These are phyloP conservation scores for Trachops cirrhosus DNA, from an alignment of 2,797 vertebrate species.

Conservation along the genomic window DNA sequence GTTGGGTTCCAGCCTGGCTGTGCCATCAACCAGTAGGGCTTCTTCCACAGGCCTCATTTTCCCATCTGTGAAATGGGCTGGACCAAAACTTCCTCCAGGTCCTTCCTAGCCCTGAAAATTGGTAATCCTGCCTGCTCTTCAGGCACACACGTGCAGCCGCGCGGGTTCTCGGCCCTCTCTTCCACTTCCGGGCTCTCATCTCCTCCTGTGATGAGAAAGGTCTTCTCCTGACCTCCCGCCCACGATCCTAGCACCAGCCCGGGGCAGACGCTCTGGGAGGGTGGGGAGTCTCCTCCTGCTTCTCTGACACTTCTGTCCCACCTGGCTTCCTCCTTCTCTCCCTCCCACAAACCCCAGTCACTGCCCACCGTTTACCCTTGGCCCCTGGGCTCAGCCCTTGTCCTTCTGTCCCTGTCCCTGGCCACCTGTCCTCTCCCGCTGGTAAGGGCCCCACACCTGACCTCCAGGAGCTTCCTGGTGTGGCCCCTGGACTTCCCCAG, in stretches of 20 bases:
- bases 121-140: background rate
- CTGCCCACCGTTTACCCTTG: background rate
- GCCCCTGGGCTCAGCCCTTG: background rate
- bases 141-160: accelerated
- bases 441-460: too few relatives aligned
- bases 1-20: background rate
- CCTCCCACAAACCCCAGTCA: background rate
- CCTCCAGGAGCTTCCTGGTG: background rate
- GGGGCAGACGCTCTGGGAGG: background rate
- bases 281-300: background rate
- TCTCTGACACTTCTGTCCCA: background rate
- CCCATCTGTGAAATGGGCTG: background rate
- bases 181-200: background rate
- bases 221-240: background rate
- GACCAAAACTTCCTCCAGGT: background rate
- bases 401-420: background rate
- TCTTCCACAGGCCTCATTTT: background rate
- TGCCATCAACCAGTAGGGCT: background rate
- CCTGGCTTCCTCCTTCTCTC: background rate
- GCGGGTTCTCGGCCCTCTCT: background rate
- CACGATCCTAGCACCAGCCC: background rate
- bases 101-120: background rate
- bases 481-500: background rate
- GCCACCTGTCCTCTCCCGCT: background rate
- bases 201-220: background rate